Evolutionary conservation across 2,797 vertebrate genomes (phyloP).

Genomic region (Triplophysa bombifrons): DNA sequence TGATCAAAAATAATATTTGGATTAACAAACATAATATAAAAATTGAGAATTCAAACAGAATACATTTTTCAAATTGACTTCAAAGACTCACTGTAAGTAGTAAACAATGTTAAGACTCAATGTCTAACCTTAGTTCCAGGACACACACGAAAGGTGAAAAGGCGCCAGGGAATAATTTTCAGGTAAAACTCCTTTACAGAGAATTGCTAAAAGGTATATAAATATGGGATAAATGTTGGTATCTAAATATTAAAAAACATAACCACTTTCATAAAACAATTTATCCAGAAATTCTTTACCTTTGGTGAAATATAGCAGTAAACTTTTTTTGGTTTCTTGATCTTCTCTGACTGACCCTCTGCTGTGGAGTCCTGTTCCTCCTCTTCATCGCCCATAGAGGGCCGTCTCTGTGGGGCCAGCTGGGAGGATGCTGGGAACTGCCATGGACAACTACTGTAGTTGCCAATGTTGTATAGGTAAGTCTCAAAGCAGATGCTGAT

Average conservation of each 20-base stretch:
- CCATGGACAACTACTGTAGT: slow-evolving; percentile 87
- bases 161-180: slow-evolving; percentile 99
- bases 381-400: slow-evolving; percentile 89
- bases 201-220: slow-evolving; percentile 85
- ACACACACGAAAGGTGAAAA: slow-evolving; percentile 97
- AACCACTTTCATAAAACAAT: background rate
- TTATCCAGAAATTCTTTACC: slow-evolving; percentile 71
- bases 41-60: background rate
- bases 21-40: too few relatives aligned
- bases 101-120: slow-evolving; percentile 11
- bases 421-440: slow-evolving; percentile 85
- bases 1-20: background rate
- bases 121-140: slow-evolving; percentile 93
- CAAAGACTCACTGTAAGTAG: background rate
- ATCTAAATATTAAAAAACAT: slow-evolving; percentile 1
- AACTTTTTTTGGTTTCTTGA: slow-evolving; percentile 99
- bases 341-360: slow-evolving; percentile 91
- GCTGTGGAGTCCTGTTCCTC: slow-evolving; percentile 92
- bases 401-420: slow-evolving; percentile 86
- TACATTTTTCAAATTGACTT: background rate
- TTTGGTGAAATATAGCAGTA: slow-evolving; percentile 99
- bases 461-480: slow-evolving; percentile 91
- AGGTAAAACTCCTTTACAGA: slow-evolving; percentile 99
- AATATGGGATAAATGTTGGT: background rate
- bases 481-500: slow-evolving; percentile 98